Percentiles rank a stretch among this genome's conserved stretches.
Evolutionary conservation across 2,113 vertebrate species (phyloP).

Genomic region (Martes martes): DNA sequence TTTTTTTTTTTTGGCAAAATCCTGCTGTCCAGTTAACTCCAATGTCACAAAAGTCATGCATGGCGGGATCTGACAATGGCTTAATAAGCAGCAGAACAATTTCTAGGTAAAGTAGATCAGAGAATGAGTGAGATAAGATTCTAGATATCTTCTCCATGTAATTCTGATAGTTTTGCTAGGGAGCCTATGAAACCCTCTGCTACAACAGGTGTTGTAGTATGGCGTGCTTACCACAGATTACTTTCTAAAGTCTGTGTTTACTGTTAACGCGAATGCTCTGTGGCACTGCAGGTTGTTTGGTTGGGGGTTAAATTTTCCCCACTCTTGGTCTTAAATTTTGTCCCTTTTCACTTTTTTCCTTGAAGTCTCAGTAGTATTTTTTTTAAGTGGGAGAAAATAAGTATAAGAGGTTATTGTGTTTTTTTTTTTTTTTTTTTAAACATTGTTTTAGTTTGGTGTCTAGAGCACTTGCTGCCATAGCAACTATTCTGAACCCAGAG

Average conservation of each 20-base stretch:
- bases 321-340: neutral
- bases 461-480: neutral
- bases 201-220: neutral
- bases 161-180: neutral
- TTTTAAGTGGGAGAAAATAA: neutral
- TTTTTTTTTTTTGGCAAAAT: neutral
- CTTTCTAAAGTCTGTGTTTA: neutral
- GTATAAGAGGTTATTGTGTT: neutral
- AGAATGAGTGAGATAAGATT: neutral
- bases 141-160: neutral
- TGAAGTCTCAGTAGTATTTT: neutral
- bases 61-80: neutral
- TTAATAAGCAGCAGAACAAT: neutral
- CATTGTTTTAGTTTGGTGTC: neutral
- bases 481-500: neutral
- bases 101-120: neutral
- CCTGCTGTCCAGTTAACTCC: neutral
- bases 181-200: no score
- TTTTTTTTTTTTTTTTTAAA: neutral
- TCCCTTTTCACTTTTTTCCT: neutral
- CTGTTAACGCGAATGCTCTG: neutral
- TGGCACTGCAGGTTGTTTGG: neutral
- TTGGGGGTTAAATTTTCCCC: neutral
- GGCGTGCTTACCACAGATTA: rapidly evolving
- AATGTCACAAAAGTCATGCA: neutral